These are phyloP conservation scores for Thrips palmi DNA, from an alignment of 1,140 invertebrate species.

Conservation along the genomic window DNA sequence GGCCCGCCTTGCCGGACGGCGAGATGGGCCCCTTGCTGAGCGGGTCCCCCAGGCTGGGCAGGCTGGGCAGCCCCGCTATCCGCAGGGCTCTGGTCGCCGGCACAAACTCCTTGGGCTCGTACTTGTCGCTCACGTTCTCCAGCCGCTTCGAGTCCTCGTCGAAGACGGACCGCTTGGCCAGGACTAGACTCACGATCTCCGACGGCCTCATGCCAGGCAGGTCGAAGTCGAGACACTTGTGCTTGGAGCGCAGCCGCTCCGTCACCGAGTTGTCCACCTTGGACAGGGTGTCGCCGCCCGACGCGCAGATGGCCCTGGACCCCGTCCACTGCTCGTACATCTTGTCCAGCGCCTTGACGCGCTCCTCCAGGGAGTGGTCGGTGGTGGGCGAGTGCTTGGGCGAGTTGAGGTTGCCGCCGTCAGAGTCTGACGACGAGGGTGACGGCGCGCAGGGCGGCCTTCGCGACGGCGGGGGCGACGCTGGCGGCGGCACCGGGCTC, in stretches of 20 bases:
- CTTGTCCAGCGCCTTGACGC: slow-evolving; percentile 75
- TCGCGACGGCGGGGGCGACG: slow-evolving; percentile 14
- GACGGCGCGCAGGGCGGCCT: slow-evolving; percentile 14
- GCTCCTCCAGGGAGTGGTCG: slow-evolving; percentile 48
- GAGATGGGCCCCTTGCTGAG: no score
- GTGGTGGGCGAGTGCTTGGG: slow-evolving; percentile 22
- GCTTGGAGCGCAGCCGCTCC: slow-evolving; percentile 38
- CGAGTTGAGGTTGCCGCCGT: no score
- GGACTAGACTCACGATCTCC: slow-evolving; percentile 79
- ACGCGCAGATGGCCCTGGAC: slow-evolving; percentile 34
- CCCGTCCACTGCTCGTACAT: slow-evolving; percentile 83
- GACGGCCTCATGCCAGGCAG: slow-evolving; percentile 69
- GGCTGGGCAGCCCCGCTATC: neutral
- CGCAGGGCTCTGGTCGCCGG: slow-evolving; percentile 13
- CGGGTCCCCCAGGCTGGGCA: neutral
- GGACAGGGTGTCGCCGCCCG: slow-evolving; percentile 31
- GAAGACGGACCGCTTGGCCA: slow-evolving; percentile 83
- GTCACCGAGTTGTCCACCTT: slow-evolving; percentile 33
- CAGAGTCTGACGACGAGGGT: slow-evolving; percentile 20
- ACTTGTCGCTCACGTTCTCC: slow-evolving; percentile 74
- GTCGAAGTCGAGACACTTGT: slow-evolving; percentile 52
- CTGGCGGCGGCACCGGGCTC: slow-evolving; percentile 8
- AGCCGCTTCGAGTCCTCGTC: slow-evolving; percentile 88
- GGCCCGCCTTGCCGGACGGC: no score
- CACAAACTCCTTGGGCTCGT: slow-evolving; percentile 48